These are phyloP conservation scores for Sylvilagus floridanus DNA, from an alignment of 2,797 vertebrate species.

Conservation along the genomic window DNA sequence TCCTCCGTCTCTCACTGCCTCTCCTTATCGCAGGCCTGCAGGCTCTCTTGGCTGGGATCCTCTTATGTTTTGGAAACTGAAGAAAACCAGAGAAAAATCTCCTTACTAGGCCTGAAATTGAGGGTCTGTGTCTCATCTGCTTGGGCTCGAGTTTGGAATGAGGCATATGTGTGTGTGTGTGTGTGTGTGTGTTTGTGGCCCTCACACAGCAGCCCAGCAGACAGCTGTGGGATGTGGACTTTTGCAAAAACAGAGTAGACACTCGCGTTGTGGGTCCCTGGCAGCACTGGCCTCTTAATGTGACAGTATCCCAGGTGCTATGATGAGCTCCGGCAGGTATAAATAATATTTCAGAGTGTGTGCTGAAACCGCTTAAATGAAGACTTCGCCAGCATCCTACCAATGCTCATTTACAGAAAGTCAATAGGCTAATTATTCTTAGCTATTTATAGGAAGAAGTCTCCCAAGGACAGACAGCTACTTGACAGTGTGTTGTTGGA, in stretches of 20 bases:
- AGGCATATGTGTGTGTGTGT: background rate
- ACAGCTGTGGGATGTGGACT: background rate
- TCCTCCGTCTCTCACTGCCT: background rate
- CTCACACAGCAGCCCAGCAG: background rate
- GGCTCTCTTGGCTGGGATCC: background rate
- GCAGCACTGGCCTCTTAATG: background rate
- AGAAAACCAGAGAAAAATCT: background rate
- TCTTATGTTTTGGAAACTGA: background rate
- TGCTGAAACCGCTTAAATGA: background rate
- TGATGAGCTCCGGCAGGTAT: conserved; percentile 4
- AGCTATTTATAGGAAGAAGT: conserved; percentile 15
- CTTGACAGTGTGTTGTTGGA: conserved; percentile 38
- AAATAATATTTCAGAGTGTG: conserved; percentile 34
- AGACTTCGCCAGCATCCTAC: conserved; percentile 31
- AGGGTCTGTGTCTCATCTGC: background rate
- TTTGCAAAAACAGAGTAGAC: background rate
- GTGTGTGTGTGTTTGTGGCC: no score
- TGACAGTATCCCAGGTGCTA: background rate
- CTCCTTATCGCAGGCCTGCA: background rate
- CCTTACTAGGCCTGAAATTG: background rate
- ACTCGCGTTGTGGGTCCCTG: background rate
- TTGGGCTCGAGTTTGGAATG: background rate
- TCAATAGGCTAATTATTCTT: conserved; percentile 46
- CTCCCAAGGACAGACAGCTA: background rate
- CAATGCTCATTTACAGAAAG: conserved; percentile 25